phyloP scores from a whole-genome alignment of 2,113 vertebrate genomes.

The Falcunculus frontatus region DNA sequence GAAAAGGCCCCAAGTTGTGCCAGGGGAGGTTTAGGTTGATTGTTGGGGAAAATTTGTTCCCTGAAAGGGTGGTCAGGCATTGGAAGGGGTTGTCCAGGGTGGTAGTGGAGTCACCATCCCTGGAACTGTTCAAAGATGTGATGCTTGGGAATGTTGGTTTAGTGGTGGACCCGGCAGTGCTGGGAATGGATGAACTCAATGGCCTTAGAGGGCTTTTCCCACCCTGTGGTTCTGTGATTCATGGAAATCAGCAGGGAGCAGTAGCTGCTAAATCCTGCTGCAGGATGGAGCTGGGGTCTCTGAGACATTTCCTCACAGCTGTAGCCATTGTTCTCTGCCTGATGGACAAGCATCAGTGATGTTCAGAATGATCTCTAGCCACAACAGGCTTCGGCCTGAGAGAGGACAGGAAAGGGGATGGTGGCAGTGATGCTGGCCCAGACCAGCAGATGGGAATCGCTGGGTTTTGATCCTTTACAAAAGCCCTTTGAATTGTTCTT shows the following conservation, averaged over 20 bases:
- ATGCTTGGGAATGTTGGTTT: neutral
- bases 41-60: neutral
- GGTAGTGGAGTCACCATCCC: neutral
- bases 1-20: neutral
- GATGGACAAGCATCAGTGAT: neutral
- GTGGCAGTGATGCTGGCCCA: neutral
- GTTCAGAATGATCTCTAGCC: neutral
- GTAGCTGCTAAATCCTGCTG: neutral
- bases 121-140: neutral
- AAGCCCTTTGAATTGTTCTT: neutral
- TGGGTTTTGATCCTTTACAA: neutral
- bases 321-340: neutral
- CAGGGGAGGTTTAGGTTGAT: neutral
- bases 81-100: neutral
- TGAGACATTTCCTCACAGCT: neutral
- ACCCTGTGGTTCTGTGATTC: neutral
- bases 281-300: neutral
- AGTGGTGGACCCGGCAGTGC: neutral
- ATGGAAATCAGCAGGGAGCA: neutral
- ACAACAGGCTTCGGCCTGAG: neutral
- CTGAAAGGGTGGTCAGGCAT: neutral
- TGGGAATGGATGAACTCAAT: neutral
- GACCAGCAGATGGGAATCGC: neutral
- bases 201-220: neutral
- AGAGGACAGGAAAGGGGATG: neutral